Evolutionary conservation across 2,113 vertebrate genomes (phyloP).

Genomic region (Atherinomorus stipes): DNA sequence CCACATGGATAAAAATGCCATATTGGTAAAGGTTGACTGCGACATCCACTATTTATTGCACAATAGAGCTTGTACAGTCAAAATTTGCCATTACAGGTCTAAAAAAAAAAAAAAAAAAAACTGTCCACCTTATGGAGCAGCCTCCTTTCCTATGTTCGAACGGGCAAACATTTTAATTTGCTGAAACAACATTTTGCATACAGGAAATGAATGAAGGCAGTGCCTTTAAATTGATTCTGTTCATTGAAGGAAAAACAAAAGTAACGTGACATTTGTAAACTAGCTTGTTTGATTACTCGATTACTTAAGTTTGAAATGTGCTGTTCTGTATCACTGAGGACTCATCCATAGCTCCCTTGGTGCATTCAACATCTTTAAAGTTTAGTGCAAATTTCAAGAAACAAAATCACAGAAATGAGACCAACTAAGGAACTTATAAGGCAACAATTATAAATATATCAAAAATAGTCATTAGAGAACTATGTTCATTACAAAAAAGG

Average conservation of each 20-base stretch:
- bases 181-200: slow-evolving; percentile 70
- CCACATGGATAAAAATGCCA: slow-evolving; percentile 62
- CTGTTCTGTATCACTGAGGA: slow-evolving; percentile 64
- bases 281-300: slow-evolving; percentile 49
- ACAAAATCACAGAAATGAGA: slow-evolving; percentile 57
- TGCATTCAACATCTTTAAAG: slow-evolving; percentile 71
- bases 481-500: slow-evolving; percentile 90
- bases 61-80: slow-evolving; percentile 78
- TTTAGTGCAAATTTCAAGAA: slow-evolving; percentile 91
- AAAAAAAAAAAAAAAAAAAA: slow-evolving; percentile 27
- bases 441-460: slow-evolving; percentile 92
- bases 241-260: slow-evolving; percentile 35
- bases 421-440: slow-evolving; percentile 81
- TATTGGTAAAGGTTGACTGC: slow-evolving; percentile 77
- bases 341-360: slow-evolving; percentile 50
- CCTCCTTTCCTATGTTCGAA: not conserved
- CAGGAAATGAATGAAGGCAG: slow-evolving; percentile 48
- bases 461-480: slow-evolving; percentile 83
- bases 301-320: slow-evolving; percentile 66
- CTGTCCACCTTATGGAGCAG: slow-evolving; percentile 23
- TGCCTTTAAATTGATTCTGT: slow-evolving; percentile 47
- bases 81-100: slow-evolving; percentile 60
- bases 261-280: slow-evolving; percentile 59
- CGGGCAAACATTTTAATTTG: slow-evolving; percentile 47
- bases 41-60: slow-evolving; percentile 85